Base-by-base conservation (phyloP, 2,888 invertebrate genomes). In the Hirudinaria manillensis region DNA sequence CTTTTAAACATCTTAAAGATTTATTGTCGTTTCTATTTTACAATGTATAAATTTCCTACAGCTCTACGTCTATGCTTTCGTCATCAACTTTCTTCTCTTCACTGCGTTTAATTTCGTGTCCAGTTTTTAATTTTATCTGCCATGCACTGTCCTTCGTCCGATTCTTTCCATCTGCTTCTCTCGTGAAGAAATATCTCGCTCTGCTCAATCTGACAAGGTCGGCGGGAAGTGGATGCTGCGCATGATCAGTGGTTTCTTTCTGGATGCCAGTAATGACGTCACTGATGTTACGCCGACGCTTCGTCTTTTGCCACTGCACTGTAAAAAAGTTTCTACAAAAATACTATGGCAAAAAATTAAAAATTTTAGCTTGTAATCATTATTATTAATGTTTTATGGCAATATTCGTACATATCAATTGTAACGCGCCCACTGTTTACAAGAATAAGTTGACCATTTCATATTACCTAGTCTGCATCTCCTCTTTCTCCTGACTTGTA, bases 401-500 rank as follows among this genome's bases (percentile, higher is more conserved):
- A 45, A 45, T 45, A 6, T 7, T 45, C 45, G 45, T 45, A 45
- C 13, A 45, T 45, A 45, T 16, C 45, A 45, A 45, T 45, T 2
- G 45, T 45, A 45, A 7, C 16, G 16, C 61, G n/a, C n/a, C 10
- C 2, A 13, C 24, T 61, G 29, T 16, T 53, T 21, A 4, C 13
- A 27, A 61, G 13, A 61, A 19, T 13, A 61, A 19, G 13, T 1
- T 45, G 45, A 45, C 45, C 45, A 45, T 45, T 16, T 10, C 7
- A 61, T 21, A 27, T 61, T 61, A 61, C 61, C 61, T 27, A 61
- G 61, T 61, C 61, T 61, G 61, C 61, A 61, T n/a, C 29, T 61
- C 61, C 61, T 61, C 21, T 61, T 24, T n/a, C 10, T 61, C 61
- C 29, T 61, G 10, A 61, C 61, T 29, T 24, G 24, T 24, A 24